Percentiles rank a stretch among this genome's conserved stretches.
Conservation (phyloP, 2,797 vertebrate genomes). For the Bradypodion pumilum region DNA sequence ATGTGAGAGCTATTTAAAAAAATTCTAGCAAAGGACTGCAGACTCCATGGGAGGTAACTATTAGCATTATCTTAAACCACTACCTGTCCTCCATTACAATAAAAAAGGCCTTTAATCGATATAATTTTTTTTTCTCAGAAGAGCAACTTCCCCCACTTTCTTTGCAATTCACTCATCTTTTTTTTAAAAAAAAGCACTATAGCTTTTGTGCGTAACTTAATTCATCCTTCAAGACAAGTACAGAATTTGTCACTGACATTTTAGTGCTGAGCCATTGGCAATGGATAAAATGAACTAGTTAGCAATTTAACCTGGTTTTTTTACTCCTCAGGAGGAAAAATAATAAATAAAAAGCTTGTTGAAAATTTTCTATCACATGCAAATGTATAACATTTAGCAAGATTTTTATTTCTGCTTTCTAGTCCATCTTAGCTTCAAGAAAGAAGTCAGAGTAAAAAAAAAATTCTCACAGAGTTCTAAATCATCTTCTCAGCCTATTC, state of each 20-base stretch:
- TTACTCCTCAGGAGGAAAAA: conserved; percentile 53
- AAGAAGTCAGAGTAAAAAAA: conserved; percentile 84
- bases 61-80: conserved; percentile 83
- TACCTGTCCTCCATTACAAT: conserved; percentile 82
- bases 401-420: conserved; percentile 84
- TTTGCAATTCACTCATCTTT: conserved; percentile 82
- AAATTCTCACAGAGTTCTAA: conserved; percentile 85
- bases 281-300: conserved; percentile 92
- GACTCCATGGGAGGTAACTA: conserved; percentile 80
- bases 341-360: conserved; percentile 72
- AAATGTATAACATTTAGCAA: conserved; percentile 84
- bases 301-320: conserved; percentile 87
- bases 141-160: conserved; percentile 72
- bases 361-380: conserved; percentile 85
- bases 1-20: conserved; percentile 79
- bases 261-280: conserved; percentile 90
- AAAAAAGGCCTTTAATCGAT: conserved; percentile 83
- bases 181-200: conserved; percentile 82
- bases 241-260: conserved; percentile 95
- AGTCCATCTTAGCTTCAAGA: conserved; percentile 77
- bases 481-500: conserved; percentile 83
- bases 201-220: conserved; percentile 86
- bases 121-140: conserved; percentile 80
- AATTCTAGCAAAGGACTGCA: conserved; percentile 77
- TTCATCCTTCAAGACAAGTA: conserved; percentile 86